Percentiles rank a stretch among this genome's conserved stretches.
Conservation (phyloP, 2,113 vertebrate genomes). For the Apodemus sylvaticus region DNA sequence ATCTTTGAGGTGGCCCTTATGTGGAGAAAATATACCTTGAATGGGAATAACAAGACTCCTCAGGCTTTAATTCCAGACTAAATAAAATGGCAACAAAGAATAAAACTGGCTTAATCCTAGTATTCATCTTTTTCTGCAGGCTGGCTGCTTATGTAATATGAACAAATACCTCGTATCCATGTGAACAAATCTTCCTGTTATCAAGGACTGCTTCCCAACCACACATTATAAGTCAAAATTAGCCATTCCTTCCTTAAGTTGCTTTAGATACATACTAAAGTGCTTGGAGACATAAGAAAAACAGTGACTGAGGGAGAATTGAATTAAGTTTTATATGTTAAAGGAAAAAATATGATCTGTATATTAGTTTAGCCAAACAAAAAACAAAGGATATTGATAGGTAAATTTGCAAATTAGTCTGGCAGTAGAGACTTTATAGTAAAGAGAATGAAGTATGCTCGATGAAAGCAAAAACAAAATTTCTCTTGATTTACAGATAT, state of each 20-base stretch:
- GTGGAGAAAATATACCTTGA: neutral
- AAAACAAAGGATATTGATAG: neutral
- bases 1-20: neutral
- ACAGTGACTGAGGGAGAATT: too few species aligned
- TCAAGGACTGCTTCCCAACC: neutral
- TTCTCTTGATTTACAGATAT: slow-evolving; percentile 63
- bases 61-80: neutral
- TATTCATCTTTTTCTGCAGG: neutral
- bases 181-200: neutral
- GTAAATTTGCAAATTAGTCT: neutral
- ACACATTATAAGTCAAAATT: neutral
- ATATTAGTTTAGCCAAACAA: neutral
- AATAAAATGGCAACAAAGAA: neutral
- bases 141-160: neutral
- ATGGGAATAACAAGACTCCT: neutral
- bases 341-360: neutral
- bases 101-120: neutral
- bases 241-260: neutral
- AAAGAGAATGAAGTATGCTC: neutral
- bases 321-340: neutral
- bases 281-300: neutral
- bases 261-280: neutral
- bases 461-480: neutral
- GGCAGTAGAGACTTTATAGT: neutral
- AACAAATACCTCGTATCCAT: neutral